Evolutionary conservation across 92 coral and sea anemone genomes (phyloP).

Genomic region (Montipora capitata): DNA sequence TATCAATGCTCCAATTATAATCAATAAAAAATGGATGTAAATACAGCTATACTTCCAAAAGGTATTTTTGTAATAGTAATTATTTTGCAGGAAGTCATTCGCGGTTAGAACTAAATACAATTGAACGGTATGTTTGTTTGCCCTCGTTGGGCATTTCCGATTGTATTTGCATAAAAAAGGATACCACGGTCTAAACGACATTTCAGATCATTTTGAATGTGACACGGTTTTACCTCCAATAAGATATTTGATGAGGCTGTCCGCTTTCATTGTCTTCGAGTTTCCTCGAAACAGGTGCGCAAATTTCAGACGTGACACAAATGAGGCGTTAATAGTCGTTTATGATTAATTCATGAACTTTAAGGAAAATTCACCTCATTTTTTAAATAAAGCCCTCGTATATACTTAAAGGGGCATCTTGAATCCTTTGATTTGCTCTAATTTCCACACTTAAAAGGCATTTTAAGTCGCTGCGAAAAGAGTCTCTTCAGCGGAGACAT

Average conservation of each 20-base stretch:
- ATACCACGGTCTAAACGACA: slow-evolving; percentile 8
- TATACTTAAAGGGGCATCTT: background rate
- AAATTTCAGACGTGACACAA: slow-evolving; percentile 8
- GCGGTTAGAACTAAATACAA: slow-evolving; percentile 11
- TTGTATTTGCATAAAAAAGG: slow-evolving; percentile 48
- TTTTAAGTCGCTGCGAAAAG: no score
- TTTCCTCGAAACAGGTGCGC: slow-evolving; percentile 39
- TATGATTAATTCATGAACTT: background rate
- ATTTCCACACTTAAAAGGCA: no score
- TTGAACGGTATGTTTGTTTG: slow-evolving; percentile 26
- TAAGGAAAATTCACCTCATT: background rate
- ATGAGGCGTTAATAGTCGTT: background rate
- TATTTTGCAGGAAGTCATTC: background rate
- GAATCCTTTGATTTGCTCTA: no score
- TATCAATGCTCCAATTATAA: background rate
- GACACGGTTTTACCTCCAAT: slow-evolving; percentile 30
- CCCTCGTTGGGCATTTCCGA: slow-evolving; percentile 24
- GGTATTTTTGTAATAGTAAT: background rate
- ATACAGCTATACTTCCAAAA: no score
- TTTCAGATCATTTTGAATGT: slow-evolving; percentile 20
- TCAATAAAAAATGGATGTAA: background rate
- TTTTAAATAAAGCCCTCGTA: background rate
- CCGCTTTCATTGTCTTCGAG: slow-evolving; percentile 18
- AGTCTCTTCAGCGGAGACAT: no score
- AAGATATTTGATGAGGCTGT: background rate